Conservation (phyloP, 2,888 invertebrate species). For the Poecilobothrus nobilitatus region DNA sequence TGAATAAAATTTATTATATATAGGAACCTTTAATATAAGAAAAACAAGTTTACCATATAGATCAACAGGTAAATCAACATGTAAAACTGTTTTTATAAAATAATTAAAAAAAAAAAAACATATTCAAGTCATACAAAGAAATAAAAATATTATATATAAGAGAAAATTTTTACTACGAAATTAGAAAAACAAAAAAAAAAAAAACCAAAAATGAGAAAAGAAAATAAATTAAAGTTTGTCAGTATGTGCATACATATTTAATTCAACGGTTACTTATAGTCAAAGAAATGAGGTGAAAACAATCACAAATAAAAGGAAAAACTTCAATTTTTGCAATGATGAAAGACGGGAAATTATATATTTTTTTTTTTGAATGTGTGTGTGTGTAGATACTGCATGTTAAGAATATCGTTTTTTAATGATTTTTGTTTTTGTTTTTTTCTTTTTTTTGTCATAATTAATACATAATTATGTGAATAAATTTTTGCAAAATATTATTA, state of each 20-base stretch:
- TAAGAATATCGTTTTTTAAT: too few species aligned
- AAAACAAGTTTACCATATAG: constrained; percentile 3
- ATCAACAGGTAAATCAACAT: constrained; percentile 1
- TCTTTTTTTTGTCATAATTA: too few species aligned
- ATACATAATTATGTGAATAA: too few species aligned
- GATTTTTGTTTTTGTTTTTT: too few species aligned
- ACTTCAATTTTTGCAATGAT: neutral
- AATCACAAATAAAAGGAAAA: too few species aligned
- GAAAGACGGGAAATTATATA: neutral
- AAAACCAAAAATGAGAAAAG: too few species aligned
- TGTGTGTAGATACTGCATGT: too few species aligned
- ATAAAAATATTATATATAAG: neutral
- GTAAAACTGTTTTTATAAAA: neutral
- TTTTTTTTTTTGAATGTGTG: too few species aligned
- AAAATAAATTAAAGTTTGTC: neutral
- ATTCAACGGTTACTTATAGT: neutral
- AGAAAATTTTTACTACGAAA: neutral
- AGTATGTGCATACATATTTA: neutral
- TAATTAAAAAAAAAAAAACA: neutral
- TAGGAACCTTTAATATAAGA: neutral
- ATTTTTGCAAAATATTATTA: too few species aligned
- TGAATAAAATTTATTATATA: neutral
- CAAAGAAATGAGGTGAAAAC: neutral
- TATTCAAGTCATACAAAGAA: neutral
- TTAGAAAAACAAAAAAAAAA: too few species aligned